phyloP scores from a whole-genome alignment of 2,113 vertebrate genomes.

The Himantopus leucocephalus region DNA sequence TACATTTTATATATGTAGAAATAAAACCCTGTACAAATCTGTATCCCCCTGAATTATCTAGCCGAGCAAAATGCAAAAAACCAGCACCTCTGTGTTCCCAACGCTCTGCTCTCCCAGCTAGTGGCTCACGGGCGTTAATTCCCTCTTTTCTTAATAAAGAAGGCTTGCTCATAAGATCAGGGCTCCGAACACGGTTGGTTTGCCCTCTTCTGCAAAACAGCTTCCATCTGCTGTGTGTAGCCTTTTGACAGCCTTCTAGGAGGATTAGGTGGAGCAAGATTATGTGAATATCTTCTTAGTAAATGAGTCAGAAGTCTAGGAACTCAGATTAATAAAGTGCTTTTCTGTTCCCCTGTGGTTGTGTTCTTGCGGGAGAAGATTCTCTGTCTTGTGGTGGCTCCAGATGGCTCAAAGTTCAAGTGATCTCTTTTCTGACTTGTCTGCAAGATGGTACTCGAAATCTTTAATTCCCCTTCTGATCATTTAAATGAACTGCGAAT shows the following conservation, averaged over 20 bases:
- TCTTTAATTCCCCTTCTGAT: neutral
- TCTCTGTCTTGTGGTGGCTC: neutral
- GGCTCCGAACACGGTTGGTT: neutral
- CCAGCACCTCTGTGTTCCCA: rapidly evolving
- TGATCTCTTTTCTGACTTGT: neutral
- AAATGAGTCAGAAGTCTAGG: neutral
- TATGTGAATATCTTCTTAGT: neutral
- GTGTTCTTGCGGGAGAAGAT: neutral
- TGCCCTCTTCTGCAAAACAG: neutral
- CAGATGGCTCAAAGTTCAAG: neutral
- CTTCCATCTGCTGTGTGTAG: neutral
- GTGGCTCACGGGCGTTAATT: neutral
- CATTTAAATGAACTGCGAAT: neutral
- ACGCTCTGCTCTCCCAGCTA: neutral
- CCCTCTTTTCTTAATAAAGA: no score
- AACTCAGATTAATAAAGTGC: neutral
- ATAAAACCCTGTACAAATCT: neutral
- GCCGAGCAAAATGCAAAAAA: neutral
- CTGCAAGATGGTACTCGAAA: neutral
- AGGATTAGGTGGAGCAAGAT: neutral
- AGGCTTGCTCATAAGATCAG: rapidly evolving
- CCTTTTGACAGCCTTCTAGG: neutral
- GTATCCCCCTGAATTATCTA: neutral
- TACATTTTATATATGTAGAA: neutral
- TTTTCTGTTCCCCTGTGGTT: neutral